Evolutionary conservation across 2,797 vertebrate species (phyloP).

Genomic region (Leuciscus waleckii): DNA sequence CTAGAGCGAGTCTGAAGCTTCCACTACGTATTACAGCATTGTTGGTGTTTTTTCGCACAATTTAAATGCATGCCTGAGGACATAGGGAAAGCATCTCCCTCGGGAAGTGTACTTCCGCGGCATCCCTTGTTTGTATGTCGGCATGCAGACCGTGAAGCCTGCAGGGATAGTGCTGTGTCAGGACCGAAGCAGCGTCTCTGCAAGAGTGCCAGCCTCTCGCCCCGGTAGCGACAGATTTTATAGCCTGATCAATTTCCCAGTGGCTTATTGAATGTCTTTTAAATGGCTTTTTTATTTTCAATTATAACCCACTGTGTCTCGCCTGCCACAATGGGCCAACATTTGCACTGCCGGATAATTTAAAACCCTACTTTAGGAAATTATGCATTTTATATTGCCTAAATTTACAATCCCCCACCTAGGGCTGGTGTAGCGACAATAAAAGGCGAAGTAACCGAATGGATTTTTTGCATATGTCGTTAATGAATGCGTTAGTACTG

Average conservation of each 20-base stretch:
- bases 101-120: not conserved
- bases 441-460: conserved; percentile 48
- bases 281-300: conserved; percentile 82
- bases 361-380: conserved; percentile 77
- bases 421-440: conserved; percentile 51
- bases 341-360: conserved; percentile 71
- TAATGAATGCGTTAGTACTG: conserved; percentile 35
- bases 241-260: conserved; percentile 79
- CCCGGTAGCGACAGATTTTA: conserved; percentile 69
- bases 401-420: conserved; percentile 50
- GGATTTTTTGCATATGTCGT: conserved; percentile 44
- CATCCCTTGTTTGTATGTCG: conserved; percentile 8
- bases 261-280: conserved; percentile 82
- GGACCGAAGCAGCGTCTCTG: conserved; percentile 26
- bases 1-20: not conserved
- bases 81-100: not conserved
- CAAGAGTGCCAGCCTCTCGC: conserved; percentile 34
- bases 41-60: not conserved
- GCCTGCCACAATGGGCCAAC: conserved; percentile 64
- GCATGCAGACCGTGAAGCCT: conserved; percentile 29
- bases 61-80: conserved; percentile 24
- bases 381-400: conserved; percentile 78
- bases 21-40: not conserved
- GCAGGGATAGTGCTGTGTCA: conserved; percentile 54
- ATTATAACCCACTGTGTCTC: conserved; percentile 73